phyloP scores from a whole-genome alignment of 2,797 vertebrate genomes.

The Discoglossus pictus region DNA sequence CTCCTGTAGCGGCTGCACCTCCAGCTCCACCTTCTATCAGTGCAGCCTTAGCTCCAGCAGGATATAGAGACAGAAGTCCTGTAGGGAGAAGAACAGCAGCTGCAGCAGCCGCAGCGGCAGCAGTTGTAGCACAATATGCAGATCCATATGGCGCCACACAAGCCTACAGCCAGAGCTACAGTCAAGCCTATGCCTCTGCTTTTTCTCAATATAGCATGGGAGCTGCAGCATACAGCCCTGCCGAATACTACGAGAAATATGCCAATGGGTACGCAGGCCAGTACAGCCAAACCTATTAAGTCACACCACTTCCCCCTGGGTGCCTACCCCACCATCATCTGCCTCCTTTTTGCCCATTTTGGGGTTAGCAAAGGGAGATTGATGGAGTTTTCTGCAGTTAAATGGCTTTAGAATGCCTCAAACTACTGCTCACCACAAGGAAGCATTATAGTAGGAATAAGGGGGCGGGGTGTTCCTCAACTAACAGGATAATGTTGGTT shows the following conservation, averaged over 20 bases:
- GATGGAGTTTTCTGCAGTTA: constrained; percentile 6
- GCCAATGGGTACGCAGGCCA: constrained; percentile 61
- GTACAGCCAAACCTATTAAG: constrained; percentile 63
- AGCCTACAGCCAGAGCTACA: constrained; percentile 54
- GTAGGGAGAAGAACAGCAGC: constrained; percentile 53
- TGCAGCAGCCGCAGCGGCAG: constrained; percentile 40
- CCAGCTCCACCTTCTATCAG: constrained; percentile 25
- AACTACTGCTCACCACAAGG: neutral
- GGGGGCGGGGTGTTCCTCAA: neutral
- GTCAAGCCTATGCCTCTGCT: constrained; percentile 51
- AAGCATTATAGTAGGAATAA: constrained; percentile 8
- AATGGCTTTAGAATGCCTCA: constrained; percentile 2
- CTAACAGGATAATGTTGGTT: no score
- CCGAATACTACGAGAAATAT: constrained; percentile 68
- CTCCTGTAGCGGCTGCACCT: constrained; percentile 52
- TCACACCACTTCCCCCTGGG: neutral
- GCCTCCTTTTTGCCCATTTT: constrained; percentile 1
- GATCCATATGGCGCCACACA: constrained; percentile 53
- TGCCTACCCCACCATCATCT: neutral
- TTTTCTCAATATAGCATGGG: constrained; percentile 64
- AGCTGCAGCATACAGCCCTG: constrained; percentile 64
- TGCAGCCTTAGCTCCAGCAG: constrained; percentile 40
- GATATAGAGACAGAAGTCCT: constrained; percentile 52
- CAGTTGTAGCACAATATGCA: constrained; percentile 46
- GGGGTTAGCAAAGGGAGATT: constrained; percentile 11